phyloP scores from a whole-genome alignment of 2,113 vertebrate genomes.

The Pseudorectes ferrugineus region DNA sequence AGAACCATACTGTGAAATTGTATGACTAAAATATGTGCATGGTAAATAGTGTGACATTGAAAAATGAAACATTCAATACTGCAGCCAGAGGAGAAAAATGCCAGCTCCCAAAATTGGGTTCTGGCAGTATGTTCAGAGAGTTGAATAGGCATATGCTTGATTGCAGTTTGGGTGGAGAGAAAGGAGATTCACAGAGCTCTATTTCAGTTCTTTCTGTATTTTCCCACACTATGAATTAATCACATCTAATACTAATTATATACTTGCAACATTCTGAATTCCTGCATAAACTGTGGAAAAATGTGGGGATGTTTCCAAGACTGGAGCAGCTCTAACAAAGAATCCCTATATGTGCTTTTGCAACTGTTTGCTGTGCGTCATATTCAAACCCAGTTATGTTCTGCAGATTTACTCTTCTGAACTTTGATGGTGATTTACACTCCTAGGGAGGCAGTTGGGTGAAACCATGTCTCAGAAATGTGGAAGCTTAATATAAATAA shows the following conservation, averaged over 20 bases:
- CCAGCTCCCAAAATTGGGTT: constrained; percentile 23
- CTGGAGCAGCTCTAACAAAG: constrained; percentile 39
- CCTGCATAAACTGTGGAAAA: constrained; percentile 69
- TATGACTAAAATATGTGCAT: constrained; percentile 41
- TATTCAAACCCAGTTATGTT: constrained; percentile 21
- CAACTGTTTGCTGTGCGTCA: constrained; percentile 61
- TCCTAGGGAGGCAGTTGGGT: constrained; percentile 37
- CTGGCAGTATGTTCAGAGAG: constrained; percentile 44
- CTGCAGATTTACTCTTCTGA: constrained; percentile 49
- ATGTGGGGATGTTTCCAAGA: constrained; percentile 57
- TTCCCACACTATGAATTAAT: constrained; percentile 68
- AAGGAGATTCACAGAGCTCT: constrained; percentile 18
- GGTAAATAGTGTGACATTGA: constrained; percentile 53
- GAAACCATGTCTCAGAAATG: constrained; percentile 40
- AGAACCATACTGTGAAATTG: constrained; percentile 24
- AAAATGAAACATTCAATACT: constrained; percentile 32
- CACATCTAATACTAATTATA: constrained; percentile 70
- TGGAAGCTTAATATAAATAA: constrained; percentile 50
- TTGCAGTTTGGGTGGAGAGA: constrained; percentile 35
- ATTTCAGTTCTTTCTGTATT: constrained; percentile 57
- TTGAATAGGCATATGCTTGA: constrained; percentile 6
- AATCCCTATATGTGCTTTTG: constrained; percentile 16
- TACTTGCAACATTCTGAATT: constrained; percentile 64
- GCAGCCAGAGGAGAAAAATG: constrained; percentile 27
- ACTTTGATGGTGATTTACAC: constrained; percentile 48